Percentiles rank a stretch among this genome's conserved stretches.
Conservation (phyloP, 2,888 invertebrate genomes). For the Caenorhabditis sp. region DNA sequence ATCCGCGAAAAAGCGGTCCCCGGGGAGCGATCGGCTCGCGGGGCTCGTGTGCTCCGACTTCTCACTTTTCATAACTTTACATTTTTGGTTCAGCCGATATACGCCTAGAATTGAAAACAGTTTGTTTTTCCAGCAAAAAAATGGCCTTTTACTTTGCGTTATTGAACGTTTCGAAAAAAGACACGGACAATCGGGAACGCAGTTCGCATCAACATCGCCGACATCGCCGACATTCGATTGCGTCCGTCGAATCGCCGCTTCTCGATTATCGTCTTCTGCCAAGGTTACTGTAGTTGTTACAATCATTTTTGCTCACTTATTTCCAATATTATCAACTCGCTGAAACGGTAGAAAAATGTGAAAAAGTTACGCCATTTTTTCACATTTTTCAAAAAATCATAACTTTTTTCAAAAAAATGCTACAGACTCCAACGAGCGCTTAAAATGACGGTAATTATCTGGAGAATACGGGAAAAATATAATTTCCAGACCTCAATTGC, state of each 20-base stretch:
- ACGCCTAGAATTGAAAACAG: too few species aligned
- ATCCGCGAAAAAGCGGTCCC: slow-evolving; percentile 35
- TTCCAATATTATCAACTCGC: too few species aligned
- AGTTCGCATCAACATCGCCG: slow-evolving; percentile 25
- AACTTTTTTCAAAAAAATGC: neutral
- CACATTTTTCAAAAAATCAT: neutral
- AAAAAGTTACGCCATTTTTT: neutral
- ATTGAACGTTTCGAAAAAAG: slow-evolving; percentile 63
- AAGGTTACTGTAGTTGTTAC: slow-evolving; percentile 5
- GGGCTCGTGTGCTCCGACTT: neutral
- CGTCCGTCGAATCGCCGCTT: slow-evolving; percentile 62
- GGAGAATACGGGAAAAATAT: too few species aligned
- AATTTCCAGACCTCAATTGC: slow-evolving; percentile 51
- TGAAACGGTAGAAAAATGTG: neutral
- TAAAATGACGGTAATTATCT: neutral
- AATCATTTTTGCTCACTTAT: too few species aligned
- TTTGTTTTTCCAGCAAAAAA: too few species aligned
- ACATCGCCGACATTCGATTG: slow-evolving; percentile 61
- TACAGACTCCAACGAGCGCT: too few species aligned
- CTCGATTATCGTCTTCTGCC: slow-evolving; percentile 63
- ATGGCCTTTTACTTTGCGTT: slow-evolving; percentile 68
- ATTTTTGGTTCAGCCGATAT: too few species aligned
- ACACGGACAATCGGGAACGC: slow-evolving; percentile 23
- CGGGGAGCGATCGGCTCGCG: slow-evolving; percentile 22
- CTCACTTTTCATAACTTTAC: slow-evolving; percentile 58